Evolutionary conservation across 1,140 invertebrate genomes (phyloP).

Genomic region (Theocolax elegans): DNA sequence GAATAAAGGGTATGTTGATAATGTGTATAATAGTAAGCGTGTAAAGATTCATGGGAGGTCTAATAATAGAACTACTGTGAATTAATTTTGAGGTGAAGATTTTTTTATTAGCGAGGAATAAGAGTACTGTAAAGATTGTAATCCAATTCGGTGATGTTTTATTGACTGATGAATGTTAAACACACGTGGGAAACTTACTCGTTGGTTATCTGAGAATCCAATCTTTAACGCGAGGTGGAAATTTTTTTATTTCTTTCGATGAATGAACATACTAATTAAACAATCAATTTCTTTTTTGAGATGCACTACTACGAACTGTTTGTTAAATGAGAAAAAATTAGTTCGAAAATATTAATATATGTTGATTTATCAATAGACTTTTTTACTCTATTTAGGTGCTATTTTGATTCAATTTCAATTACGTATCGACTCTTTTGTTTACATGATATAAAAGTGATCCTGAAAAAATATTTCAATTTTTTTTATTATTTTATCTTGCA

Average conservation of each 20-base stretch:
- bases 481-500: no score
- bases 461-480: no score
- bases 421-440: no score
- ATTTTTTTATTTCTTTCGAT: slow-evolving; percentile 7
- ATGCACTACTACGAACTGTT: slow-evolving; percentile 1
- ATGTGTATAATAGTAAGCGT: no score
- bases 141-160: slow-evolving; percentile 15
- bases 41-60: neutral
- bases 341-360: neutral
- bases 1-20: no score
- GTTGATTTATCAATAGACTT: no score
- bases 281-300: slow-evolving; percentile 10
- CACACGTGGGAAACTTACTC: slow-evolving; percentile 22
- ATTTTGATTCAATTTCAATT: no score
- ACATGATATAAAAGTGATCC: no score
- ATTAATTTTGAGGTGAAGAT: neutral
- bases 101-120: neutral
- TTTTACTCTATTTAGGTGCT: no score
- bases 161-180: slow-evolving; percentile 15
- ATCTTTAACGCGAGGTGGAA: neutral
- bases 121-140: slow-evolving; percentile 7
- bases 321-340: slow-evolving; percentile 8
- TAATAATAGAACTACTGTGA: neutral
- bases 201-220: neutral
- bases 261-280: slow-evolving; percentile 1